Percentiles rank a stretch among this genome's conserved stretches.
Conservation (phyloP, 2,797 vertebrate genomes). For the Melanotaenia maccullochi region DNA sequence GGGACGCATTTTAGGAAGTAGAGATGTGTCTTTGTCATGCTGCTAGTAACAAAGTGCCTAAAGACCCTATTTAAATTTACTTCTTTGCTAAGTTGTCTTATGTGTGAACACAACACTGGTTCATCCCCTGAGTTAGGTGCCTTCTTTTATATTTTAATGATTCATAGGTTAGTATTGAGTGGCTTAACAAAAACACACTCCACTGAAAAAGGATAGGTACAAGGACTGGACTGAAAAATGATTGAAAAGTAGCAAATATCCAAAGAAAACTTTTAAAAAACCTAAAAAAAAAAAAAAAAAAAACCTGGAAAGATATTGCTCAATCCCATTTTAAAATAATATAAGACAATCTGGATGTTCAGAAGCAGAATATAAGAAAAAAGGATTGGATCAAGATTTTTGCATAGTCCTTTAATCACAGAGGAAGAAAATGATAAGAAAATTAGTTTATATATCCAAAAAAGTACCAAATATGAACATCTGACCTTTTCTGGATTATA, state of each 20-base stretch:
- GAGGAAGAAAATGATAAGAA: not conserved
- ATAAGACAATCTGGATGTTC: not conserved
- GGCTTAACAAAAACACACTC: too few relatives aligned
- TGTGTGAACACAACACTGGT: not conserved
- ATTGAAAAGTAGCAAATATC: not conserved
- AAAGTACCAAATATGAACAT: not conserved
- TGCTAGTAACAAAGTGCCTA: not conserved
- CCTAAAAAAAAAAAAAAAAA: too few relatives aligned
- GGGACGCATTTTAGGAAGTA: too few relatives aligned
- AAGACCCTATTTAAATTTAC: not conserved
- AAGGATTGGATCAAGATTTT: not conserved
- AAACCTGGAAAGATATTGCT: not conserved
- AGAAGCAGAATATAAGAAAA: not conserved
- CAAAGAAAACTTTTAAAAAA: not conserved
- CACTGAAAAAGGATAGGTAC: too few relatives aligned
- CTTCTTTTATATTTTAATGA: too few relatives aligned
- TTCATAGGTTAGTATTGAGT: too few relatives aligned
- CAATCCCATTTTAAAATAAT: not conserved
- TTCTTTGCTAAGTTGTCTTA: not conserved
- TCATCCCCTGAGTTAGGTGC: not conserved
- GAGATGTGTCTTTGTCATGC: not conserved
- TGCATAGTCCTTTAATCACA: not conserved
- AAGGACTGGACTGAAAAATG: not conserved
- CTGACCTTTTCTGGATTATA: slow-evolving; percentile 3
- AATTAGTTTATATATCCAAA: too few relatives aligned